Evolutionary conservation across 2,113 vertebrate species (phyloP).

Genomic region (Eurypyga helias): DNA sequence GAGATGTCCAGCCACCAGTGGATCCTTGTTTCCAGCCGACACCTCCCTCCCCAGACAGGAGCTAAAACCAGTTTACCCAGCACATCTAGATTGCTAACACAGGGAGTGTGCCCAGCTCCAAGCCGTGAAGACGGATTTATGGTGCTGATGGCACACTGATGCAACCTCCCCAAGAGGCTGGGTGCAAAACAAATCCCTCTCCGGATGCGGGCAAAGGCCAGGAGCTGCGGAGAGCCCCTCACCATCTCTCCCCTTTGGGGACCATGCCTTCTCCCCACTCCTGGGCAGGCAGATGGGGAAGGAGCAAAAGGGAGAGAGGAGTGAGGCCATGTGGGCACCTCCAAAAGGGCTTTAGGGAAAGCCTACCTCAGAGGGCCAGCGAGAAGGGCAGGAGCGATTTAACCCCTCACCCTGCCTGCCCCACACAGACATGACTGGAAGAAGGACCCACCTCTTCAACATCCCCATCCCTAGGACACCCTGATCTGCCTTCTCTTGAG

Average conservation of each 20-base stretch:
- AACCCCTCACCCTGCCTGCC: background rate
- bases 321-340: background rate
- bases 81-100: background rate
- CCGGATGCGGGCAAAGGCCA: accelerated
- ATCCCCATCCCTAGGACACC: background rate
- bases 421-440: background rate
- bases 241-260: background rate
- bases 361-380: background rate
- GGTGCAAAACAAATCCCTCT: constrained; percentile 8
- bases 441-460: background rate
- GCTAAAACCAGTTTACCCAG: background rate
- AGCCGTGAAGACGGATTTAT: background rate
- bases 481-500: background rate
- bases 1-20: background rate
- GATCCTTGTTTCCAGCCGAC: background rate
- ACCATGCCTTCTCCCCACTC: background rate
- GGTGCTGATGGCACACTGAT: background rate
- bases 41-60: background rate
- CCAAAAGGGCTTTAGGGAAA: background rate
- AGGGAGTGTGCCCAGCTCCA: background rate
- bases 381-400: background rate
- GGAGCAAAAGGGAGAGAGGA: background rate
- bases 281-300: background rate
- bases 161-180: background rate
- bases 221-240: background rate